Evolutionary conservation across 2,888 invertebrate genomes (phyloP).

Genomic region (Ferdinandea cuprea): DNA sequence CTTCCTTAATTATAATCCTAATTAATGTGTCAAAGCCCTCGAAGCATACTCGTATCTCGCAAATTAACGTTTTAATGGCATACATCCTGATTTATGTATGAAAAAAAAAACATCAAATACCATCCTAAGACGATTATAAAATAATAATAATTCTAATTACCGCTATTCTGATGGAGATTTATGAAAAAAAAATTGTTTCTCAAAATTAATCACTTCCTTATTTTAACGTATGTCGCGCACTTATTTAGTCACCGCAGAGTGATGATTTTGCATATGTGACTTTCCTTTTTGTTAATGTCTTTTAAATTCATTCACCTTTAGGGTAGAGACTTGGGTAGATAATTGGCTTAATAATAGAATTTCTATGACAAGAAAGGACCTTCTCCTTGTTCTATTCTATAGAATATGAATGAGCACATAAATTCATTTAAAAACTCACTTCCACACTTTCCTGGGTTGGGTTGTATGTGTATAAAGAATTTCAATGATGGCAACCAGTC

Average conservation of each 20-base stretch:
- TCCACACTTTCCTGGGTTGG: too few species aligned
- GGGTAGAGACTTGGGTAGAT: neutral
- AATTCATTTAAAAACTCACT: too few species aligned
- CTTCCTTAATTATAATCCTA: too few species aligned
- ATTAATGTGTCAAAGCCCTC: neutral
- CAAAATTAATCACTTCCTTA: slow-evolving; percentile 38
- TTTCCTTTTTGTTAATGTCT: too few species aligned
- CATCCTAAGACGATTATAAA: slow-evolving; percentile 3
- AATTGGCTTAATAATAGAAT: slow-evolving; percentile 27
- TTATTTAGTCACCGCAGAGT: slow-evolving; percentile 41
- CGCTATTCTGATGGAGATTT: neutral
- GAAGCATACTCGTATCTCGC: neutral
- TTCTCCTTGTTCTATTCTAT: slow-evolving; percentile 6
- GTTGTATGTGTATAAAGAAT: too few species aligned
- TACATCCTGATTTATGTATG: slow-evolving; percentile 26
- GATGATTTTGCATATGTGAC: too few species aligned
- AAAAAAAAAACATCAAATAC: slow-evolving; percentile 16
- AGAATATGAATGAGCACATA: too few species aligned
- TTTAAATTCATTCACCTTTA: too few species aligned
- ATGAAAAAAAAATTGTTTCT: slow-evolving; percentile 6
- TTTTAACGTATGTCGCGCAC: slow-evolving; percentile 9
- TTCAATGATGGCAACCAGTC: neutral
- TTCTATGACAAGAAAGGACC: slow-evolving; percentile 13
- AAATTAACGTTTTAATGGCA: neutral
- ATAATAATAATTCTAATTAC: slow-evolving; percentile 32